Conservation (phyloP, 2,888 invertebrate species). For the Acheta domesticus region DNA sequence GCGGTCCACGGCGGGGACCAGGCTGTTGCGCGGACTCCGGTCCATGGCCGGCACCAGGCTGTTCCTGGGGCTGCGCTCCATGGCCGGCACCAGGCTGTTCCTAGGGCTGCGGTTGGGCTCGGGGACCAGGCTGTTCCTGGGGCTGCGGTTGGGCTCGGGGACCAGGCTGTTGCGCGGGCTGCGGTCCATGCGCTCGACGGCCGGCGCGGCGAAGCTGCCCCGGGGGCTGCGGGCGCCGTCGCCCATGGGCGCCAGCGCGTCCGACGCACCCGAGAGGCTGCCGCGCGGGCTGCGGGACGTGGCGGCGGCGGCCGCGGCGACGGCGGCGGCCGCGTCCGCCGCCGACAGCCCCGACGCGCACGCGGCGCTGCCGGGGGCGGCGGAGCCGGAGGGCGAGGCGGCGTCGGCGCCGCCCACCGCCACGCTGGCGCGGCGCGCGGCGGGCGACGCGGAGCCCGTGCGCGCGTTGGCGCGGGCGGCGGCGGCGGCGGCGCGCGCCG, state of each 20-base stretch:
- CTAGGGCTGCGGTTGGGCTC: constrained; percentile 55
- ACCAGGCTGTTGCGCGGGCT: constrained; percentile 63
- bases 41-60: constrained; percentile 59
- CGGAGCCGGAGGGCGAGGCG: constrained; percentile 18
- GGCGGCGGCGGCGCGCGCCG: constrained; percentile 51
- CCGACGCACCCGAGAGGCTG: constrained; percentile 40
- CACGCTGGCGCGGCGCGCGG: constrained; percentile 41
- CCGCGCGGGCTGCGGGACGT: constrained; percentile 45
- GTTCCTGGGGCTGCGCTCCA: constrained; percentile 56
- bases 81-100: constrained; percentile 60
- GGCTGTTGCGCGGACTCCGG: constrained; percentile 57
- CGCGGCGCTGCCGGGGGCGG: constrained; percentile 35
- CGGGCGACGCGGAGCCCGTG: constrained; percentile 46
- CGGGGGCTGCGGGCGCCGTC: constrained; percentile 53
- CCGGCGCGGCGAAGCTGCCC: constrained; percentile 53
- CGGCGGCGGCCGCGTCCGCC: constrained; percentile 40
- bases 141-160: constrained; percentile 56
- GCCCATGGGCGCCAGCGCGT: not conserved
- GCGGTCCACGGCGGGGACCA: constrained; percentile 56
- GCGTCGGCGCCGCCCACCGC: constrained; percentile 37
- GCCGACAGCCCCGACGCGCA: not conserved
- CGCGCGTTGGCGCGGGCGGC: constrained; percentile 41
- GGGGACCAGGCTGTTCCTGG: constrained; percentile 55
- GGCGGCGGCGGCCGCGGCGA: constrained; percentile 59
- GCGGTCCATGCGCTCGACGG: constrained; percentile 52